A percentile compares a stretch with the other conserved stretches of the same genome.
Evolutionary conservation across 2,113 vertebrate species (phyloP).

Genomic region (Mustela nigripes): DNA sequence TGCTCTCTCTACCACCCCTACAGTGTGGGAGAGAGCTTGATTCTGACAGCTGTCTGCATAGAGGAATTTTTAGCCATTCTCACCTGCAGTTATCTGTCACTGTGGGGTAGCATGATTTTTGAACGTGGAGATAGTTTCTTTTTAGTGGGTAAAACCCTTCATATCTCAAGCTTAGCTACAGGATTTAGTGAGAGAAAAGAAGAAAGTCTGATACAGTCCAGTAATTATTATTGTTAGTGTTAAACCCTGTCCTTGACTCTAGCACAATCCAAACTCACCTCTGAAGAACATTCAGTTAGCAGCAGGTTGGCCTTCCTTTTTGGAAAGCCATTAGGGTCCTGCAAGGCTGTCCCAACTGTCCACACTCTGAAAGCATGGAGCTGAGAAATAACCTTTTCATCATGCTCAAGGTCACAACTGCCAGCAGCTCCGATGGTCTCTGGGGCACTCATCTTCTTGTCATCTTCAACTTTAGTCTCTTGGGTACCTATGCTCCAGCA

Average conservation of each 20-base stretch:
- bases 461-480: neutral
- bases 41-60: constrained; percentile 60
- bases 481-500: neutral
- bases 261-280: neutral
- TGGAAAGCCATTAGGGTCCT: neutral
- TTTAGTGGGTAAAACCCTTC: constrained; percentile 12
- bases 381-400: neutral
- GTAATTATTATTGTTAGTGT: neutral
- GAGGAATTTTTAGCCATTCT: constrained; percentile 64
- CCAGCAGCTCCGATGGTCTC: neutral
- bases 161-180: neutral
- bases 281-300: neutral
- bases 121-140: constrained; percentile 1
- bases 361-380: neutral
- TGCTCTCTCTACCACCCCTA: neutral
- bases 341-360: too few relatives aligned
- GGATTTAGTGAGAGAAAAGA: constrained; percentile 33
- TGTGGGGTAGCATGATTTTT: neutral
- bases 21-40: neutral
- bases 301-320: neutral
- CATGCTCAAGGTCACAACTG: neutral
- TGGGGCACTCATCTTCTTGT: neutral
- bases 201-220: neutral
- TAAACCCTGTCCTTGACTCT: neutral
- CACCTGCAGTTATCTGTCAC: constrained; percentile 50